These are phyloP conservation scores for Tetragonula clypearis DNA, from an alignment of 1,140 invertebrate species.

Conservation along the genomic window DNA sequence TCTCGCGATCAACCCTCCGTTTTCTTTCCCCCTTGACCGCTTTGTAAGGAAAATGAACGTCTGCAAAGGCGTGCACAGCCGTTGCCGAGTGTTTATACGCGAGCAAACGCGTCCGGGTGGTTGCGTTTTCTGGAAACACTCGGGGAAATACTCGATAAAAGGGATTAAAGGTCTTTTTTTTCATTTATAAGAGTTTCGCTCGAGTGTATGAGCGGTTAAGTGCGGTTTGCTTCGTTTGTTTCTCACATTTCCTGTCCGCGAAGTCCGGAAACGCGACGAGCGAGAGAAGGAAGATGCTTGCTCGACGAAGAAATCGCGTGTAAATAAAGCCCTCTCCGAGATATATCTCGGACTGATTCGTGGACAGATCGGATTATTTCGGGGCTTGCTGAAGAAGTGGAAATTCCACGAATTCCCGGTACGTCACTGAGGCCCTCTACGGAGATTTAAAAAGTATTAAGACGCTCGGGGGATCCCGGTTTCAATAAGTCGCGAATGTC, in stretches of 20 bases:
- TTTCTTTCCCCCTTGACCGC: not conserved
- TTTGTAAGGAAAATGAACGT: slow-evolving; percentile 21
- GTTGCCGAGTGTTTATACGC: not conserved
- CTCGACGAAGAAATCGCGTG: not conserved
- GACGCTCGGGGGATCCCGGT: not conserved
- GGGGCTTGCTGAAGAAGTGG: not conserved
- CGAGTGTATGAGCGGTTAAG: not conserved
- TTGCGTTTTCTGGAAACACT: no score
- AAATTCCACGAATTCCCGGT: not conserved
- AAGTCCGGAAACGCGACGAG: not conserved
- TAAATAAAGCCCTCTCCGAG: no score
- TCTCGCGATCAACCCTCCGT: not conserved
- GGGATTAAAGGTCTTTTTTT: not conserved
- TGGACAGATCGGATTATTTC: not conserved
- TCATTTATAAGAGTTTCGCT: not conserved
- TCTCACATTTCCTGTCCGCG: not conserved
- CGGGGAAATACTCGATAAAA: not conserved
- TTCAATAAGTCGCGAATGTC: not conserved
- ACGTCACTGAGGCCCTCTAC: not conserved
- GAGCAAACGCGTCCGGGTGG: no score
- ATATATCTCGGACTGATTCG: not conserved
- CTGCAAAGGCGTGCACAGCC: not conserved
- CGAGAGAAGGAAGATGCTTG: not conserved
- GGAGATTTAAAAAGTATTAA: not conserved
- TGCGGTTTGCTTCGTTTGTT: not conserved